These are phyloP conservation scores for Poeciliopsis turneri DNA, from an alignment of 2,797 vertebrate genomes.

Conservation along the genomic window DNA sequence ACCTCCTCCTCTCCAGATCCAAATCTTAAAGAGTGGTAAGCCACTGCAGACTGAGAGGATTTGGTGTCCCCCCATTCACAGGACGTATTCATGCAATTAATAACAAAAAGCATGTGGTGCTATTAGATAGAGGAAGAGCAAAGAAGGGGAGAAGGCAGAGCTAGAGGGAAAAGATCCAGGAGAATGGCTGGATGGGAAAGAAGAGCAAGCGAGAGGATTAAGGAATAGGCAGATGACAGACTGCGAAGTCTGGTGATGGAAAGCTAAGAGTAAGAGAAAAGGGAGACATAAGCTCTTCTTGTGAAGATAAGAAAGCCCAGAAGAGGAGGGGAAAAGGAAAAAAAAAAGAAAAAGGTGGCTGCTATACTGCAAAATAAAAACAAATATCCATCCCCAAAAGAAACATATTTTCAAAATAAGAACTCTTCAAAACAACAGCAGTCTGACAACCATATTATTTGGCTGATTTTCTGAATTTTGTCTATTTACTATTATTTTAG, in stretches of 20 bases:
- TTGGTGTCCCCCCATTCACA: slow-evolving; percentile 80
- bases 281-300: slow-evolving; percentile 59
- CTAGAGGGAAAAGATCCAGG: slow-evolving; percentile 31
- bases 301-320: slow-evolving; percentile 50
- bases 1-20: slow-evolving; percentile 46
- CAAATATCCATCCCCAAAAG: slow-evolving; percentile 11
- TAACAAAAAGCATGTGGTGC: slow-evolving; percentile 79
- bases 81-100: slow-evolving; percentile 83
- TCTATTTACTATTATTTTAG: neutral
- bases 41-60: slow-evolving; percentile 75
- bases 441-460: neutral
- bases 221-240: slow-evolving; percentile 60
- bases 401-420: slow-evolving; percentile 21
- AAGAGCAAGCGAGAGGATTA: slow-evolving; percentile 49
- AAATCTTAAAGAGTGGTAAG: slow-evolving; percentile 74
- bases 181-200: slow-evolving; percentile 41
- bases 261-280: slow-evolving; percentile 59
- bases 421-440: slow-evolving; percentile 1
- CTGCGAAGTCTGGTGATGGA: slow-evolving; percentile 52
- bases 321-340: slow-evolving; percentile 28
- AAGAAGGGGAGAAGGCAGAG: slow-evolving; percentile 29
- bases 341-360: slow-evolving; percentile 27
- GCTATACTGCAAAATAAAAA: slow-evolving; percentile 25
- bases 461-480: neutral
- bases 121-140: slow-evolving; percentile 74